These are phyloP conservation scores for Pseudocheirus occidentalis DNA, from an alignment of 2,797 vertebrate genomes.

Conservation along the genomic window DNA sequence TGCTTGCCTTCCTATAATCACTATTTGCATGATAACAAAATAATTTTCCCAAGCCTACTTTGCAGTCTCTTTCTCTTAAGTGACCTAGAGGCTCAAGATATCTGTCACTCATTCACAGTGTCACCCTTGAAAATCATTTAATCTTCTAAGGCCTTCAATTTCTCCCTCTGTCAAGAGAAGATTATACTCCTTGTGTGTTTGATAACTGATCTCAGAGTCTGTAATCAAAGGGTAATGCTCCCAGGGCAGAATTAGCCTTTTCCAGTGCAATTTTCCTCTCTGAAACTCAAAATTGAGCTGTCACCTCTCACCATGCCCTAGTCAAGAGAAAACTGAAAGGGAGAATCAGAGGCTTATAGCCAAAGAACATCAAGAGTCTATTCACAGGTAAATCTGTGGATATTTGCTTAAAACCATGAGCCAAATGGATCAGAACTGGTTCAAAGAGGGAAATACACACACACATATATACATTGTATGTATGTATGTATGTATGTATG, in stretches of 20 bases:
- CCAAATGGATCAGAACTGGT: background rate
- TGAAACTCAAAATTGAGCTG: background rate
- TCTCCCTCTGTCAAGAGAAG: background rate
- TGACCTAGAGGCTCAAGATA: background rate
- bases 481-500: too few species aligned
- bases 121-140: background rate
- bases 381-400: background rate
- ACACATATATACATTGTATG: too few species aligned
- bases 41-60: background rate
- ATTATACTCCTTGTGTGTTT: background rate
- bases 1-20: background rate
- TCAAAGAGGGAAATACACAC: too few species aligned
- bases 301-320: background rate
- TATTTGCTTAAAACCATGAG: background rate
- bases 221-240: background rate
- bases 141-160: background rate
- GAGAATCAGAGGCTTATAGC: background rate
- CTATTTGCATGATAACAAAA: background rate
- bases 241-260: background rate
- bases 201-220: background rate
- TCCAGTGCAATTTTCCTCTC: background rate
- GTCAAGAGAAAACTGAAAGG: background rate
- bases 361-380: background rate
- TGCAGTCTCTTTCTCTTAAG: background rate
- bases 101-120: background rate